Evolutionary conservation across 2,113 vertebrate genomes (phyloP), one percentile per base, ranked within the genome.

Genomic region (Anolis carolinensis): DNA sequence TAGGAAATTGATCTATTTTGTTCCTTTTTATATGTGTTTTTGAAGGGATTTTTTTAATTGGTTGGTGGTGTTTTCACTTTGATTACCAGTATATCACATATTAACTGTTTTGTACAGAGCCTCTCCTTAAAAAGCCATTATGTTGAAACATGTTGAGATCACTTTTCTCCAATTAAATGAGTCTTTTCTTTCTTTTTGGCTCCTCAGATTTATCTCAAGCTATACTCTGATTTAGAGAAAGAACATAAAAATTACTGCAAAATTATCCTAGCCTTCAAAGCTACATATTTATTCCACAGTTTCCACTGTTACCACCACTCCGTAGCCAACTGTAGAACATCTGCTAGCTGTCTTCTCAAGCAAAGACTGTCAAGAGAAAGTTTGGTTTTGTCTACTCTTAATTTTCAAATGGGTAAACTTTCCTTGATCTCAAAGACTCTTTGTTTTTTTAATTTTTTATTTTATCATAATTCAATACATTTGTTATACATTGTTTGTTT

Each of bases 341-440:
- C 68, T 84, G 85, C 86, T 87, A 10, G 13, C 68, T 82, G 50
- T 81, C 16, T 84, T 73, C 65, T 73, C 82, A 65, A 63, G 76
- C 84, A 85, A 91, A 85, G 52, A 48, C 11, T 21, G 21, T 18
- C 50, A 89, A 85, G 48, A 2, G 67, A 67, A 84, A 85, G 1
- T 36, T 67, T 87, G 82, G n/a, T 16, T 89, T 91, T 62, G 86
- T 92, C 85, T 87, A 80, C 48, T 89, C 86, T 92, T 87, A 65
- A 88, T 90, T 91, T 90, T 86, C 50, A 79, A 83, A 80, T 50
- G 48, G 84, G 79, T 84, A 73, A 59, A 84, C 79, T 90, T 52
- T 72, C 36, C 80, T 73, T 93, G 89, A 72, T 77, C 84, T 92
- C 52, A 25, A 36, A 89, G 79, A 91, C 79, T 85, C 78, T 74